phyloP scores from a whole-genome alignment of 2,888 invertebrate genomes.

The Gerris lacustris region DNA sequence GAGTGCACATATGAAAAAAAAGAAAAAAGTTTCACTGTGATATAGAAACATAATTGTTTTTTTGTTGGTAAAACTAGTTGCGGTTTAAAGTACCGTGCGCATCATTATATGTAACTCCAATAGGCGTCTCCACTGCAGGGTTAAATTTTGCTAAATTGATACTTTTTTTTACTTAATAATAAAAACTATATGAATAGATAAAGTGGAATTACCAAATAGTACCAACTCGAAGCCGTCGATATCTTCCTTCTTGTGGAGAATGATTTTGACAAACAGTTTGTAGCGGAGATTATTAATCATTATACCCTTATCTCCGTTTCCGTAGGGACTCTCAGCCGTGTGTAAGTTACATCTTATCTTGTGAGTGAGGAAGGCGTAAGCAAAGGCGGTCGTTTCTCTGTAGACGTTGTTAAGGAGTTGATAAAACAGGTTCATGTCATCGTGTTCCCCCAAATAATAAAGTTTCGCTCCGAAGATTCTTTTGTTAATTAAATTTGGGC shows the following conservation, averaged over 20 bases:
- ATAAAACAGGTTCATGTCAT: neutral
- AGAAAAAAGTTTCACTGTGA: too few relatives aligned
- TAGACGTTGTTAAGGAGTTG: neutral
- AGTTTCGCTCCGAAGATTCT: slow-evolving; percentile 47
- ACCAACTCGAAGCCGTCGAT: neutral
- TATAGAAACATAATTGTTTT: too few relatives aligned
- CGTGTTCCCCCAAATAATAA: slow-evolving; percentile 8
- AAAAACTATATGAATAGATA: too few relatives aligned
- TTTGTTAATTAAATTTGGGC: slow-evolving; percentile 60
- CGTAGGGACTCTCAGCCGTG: neutral
- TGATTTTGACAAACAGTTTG: neutral
- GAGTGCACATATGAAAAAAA: too few relatives aligned
- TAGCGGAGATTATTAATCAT: neutral
- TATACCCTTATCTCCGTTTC: too few relatives aligned
- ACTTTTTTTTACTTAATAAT: too few relatives aligned
- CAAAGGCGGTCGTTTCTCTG: neutral
- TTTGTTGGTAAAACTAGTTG: too few relatives aligned
- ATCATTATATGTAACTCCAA: too few relatives aligned
- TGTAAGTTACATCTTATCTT: neutral
- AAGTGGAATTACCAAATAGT: neutral
- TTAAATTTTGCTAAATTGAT: too few relatives aligned
- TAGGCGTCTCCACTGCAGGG: too few relatives aligned
- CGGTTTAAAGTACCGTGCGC: too few relatives aligned
- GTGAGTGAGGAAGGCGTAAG: neutral
- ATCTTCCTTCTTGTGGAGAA: neutral